Conservation (phyloP, 2,888 invertebrate species). For the Stenchaetothrips biformis region DNA sequence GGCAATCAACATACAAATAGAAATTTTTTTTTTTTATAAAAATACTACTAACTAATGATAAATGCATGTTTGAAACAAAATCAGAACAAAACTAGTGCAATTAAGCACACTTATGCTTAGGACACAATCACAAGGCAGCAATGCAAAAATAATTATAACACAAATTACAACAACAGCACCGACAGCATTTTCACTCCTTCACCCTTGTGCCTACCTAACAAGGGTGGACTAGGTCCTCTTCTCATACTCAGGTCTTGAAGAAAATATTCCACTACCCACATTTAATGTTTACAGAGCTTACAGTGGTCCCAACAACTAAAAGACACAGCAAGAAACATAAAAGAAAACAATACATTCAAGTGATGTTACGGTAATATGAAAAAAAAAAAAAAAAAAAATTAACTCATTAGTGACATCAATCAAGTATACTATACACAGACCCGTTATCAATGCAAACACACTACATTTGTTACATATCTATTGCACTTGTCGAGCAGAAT, state of each 20-base stretch:
- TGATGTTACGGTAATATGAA: background rate
- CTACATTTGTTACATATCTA: background rate
- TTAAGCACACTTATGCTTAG: background rate
- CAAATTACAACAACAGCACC: constrained; percentile 24
- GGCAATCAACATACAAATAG: constrained; percentile 25
- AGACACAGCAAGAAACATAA: background rate
- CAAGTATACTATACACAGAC: background rate
- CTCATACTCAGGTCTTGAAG: background rate
- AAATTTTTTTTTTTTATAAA: background rate
- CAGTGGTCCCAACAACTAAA: constrained; percentile 7
- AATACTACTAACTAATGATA: constrained; percentile 16
- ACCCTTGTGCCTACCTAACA: background rate
- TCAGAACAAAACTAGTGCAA: constrained; percentile 23
- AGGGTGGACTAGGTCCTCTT: constrained; percentile 20
- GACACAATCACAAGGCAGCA: constrained; percentile 22
- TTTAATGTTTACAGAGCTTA: background rate
- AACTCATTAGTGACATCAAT: constrained; percentile 4
- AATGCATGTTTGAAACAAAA: constrained; percentile 22
- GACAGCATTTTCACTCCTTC: background rate
- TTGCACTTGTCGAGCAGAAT: background rate
- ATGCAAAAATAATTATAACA: constrained; percentile 25
- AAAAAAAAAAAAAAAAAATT: background rate
- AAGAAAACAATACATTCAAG: background rate
- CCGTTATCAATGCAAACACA: background rate
- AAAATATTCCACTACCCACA: constrained; percentile 11